Evolutionary conservation across 2,113 vertebrate genomes (phyloP).

Genomic region (Asarcornis scutulata): DNA sequence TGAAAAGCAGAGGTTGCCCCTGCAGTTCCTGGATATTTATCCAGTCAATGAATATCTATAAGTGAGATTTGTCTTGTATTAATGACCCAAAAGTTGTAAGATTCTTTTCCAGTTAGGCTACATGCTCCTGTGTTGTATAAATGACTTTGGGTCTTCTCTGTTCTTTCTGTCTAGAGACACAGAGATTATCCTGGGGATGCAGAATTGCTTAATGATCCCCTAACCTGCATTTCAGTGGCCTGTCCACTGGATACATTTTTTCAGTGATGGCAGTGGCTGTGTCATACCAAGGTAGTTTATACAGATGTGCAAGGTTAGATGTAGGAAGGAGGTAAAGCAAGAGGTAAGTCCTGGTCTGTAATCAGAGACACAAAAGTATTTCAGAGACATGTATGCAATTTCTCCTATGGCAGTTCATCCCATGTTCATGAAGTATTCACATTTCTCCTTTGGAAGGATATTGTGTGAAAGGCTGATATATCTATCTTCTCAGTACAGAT

Average conservation of each 20-base stretch:
- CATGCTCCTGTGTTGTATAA: not conserved
- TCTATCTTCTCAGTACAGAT: not conserved
- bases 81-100: not conserved
- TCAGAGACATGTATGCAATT: not conserved
- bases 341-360: not conserved
- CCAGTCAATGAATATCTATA: not conserved
- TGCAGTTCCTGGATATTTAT: not conserved
- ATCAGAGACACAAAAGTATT: not conserved
- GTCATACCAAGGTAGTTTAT: not conserved
- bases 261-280: too few species aligned
- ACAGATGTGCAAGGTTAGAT: not conserved
- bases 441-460: not conserved
- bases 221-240: not conserved
- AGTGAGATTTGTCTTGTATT: not conserved
- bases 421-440: not conserved
- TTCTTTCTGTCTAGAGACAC: not conserved
- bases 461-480: not conserved
- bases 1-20: not conserved
- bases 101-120: not conserved
- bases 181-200: not conserved
- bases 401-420: not conserved
- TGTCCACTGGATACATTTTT: not conserved
- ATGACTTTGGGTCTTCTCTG: accelerated
- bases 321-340: not conserved
- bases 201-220: not conserved